Percentiles rank a stretch among this genome's conserved stretches.
phyloP scores from a whole-genome alignment of 2,113 vertebrate species.

The Bos indicus region DNA sequence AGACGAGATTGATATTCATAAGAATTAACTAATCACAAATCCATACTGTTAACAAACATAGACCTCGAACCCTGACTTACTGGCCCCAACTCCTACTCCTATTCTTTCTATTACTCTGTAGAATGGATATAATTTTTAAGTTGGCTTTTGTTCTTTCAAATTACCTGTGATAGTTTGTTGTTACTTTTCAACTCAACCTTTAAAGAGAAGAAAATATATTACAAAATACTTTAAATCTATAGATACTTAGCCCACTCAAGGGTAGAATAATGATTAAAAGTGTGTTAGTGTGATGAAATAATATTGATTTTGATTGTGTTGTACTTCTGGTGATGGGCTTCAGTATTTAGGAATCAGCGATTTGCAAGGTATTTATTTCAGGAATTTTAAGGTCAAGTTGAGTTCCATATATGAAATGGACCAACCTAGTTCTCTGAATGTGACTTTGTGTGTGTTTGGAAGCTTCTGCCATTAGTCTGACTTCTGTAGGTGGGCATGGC shows the following conservation, averaged over 20 bases:
- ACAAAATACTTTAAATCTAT: neutral
- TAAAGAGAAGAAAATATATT: neutral
- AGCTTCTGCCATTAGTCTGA: neutral
- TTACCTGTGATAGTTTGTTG: neutral
- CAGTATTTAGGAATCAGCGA: neutral
- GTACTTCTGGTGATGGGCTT: neutral
- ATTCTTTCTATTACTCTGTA: neutral
- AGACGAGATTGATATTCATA: neutral
- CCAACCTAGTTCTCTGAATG: neutral
- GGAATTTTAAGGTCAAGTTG: neutral
- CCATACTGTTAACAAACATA: neutral
- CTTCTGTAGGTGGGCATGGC: neutral
- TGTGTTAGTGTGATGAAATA: neutral
- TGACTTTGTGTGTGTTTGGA: neutral
- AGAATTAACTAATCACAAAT: neutral
- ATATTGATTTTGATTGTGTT: neutral
- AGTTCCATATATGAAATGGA: neutral
- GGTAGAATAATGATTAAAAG: neutral
- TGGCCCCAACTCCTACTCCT: neutral
- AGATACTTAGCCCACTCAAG: neutral
- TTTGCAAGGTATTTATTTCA: neutral
- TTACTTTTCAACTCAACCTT: conserved; percentile 17
- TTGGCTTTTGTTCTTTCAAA: neutral
- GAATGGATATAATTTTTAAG: neutral
- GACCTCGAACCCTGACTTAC: neutral